These are phyloP conservation scores for Poecile atricapillus DNA, from an alignment of 2,113 vertebrate species.

Conservation along the genomic window DNA sequence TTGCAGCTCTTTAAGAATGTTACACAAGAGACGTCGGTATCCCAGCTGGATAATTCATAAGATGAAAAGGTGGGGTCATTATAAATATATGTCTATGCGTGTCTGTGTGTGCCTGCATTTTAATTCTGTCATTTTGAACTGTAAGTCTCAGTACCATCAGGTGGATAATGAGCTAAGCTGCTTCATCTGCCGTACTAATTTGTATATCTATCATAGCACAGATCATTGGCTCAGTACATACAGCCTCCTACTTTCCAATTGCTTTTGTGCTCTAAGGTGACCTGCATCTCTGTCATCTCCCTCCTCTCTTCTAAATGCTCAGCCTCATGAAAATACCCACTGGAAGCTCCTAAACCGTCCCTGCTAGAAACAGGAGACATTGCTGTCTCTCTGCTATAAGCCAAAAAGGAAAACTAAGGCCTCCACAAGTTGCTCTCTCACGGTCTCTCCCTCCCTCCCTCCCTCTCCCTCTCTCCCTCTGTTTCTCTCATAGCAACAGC, in stretches of 20 bases:
- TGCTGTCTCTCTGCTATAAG: constrained; percentile 20
- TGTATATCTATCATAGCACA: constrained; percentile 47
- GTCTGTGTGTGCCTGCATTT: constrained; percentile 12
- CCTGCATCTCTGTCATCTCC: neutral
- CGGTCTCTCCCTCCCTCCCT: constrained; percentile 14
- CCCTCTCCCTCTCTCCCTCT: constrained; percentile 29
- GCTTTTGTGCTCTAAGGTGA: constrained; percentile 45
- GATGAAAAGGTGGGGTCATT: constrained; percentile 78
- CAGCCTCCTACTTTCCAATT: constrained; percentile 56
- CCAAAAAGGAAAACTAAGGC: constrained; percentile 61
- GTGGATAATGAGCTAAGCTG: constrained; percentile 47
- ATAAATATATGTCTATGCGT: constrained; percentile 21
- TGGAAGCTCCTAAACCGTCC: neutral
- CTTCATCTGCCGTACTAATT: constrained; percentile 46
- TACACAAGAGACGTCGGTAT: constrained; percentile 38
- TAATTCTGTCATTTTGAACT: constrained; percentile 22
- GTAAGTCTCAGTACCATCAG: constrained; percentile 19
- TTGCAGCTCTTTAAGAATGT: constrained; percentile 40
- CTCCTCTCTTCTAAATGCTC: neutral
- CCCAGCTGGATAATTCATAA: constrained; percentile 68
- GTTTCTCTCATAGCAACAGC: constrained; percentile 70
- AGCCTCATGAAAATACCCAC: constrained; percentile 1
- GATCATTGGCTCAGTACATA: constrained; percentile 10
- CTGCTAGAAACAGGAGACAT: neutral
- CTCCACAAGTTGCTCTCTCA: constrained; percentile 64